Evolutionary conservation across 2,888 invertebrate species (phyloP).

Genomic region (Auanema freiburgensis): DNA sequence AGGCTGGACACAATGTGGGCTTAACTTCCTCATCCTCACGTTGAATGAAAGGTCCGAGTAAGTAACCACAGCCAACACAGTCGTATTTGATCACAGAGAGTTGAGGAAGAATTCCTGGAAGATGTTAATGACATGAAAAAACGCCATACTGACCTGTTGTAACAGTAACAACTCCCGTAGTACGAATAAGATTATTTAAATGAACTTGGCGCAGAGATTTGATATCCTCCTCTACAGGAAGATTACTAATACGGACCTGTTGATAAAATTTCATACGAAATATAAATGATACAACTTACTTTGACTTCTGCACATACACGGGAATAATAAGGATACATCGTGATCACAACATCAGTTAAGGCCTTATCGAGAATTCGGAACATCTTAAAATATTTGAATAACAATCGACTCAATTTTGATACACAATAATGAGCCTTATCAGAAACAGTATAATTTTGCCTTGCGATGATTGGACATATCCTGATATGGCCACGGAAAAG

Average conservation of each 20-base stretch:
- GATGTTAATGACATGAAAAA: background rate
- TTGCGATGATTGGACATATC: slow-evolving; percentile 3
- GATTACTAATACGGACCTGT: slow-evolving; percentile 83
- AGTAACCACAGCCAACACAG: slow-evolving; percentile 90
- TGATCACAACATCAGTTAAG: slow-evolving; percentile 77
- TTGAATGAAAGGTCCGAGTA: slow-evolving; percentile 94
- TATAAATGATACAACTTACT: slow-evolving; percentile 18
- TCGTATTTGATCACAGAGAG: slow-evolving; percentile 93
- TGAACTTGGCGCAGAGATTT: slow-evolving; percentile 79
- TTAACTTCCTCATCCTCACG: slow-evolving; percentile 79
- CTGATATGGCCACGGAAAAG: background rate
- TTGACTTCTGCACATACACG: slow-evolving; percentile 85
- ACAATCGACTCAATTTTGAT: background rate
- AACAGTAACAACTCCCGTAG: slow-evolving; percentile 90
- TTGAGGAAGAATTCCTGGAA: slow-evolving; percentile 82
- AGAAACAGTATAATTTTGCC: slow-evolving; percentile 2
- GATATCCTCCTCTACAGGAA: slow-evolving; percentile 92
- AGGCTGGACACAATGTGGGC: slow-evolving; percentile 95
- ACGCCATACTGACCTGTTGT: slow-evolving; percentile 73
- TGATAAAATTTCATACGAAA: slow-evolving; percentile 3
- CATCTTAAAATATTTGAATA: slow-evolving; percentile 38
- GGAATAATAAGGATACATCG: slow-evolving; percentile 92
- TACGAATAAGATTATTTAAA: slow-evolving; percentile 90
- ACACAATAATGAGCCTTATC: slow-evolving; percentile 16
- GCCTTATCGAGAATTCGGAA: slow-evolving; percentile 65